Conservation (phyloP, 2,888 invertebrate genomes). For the Microchrysa polita region DNA sequence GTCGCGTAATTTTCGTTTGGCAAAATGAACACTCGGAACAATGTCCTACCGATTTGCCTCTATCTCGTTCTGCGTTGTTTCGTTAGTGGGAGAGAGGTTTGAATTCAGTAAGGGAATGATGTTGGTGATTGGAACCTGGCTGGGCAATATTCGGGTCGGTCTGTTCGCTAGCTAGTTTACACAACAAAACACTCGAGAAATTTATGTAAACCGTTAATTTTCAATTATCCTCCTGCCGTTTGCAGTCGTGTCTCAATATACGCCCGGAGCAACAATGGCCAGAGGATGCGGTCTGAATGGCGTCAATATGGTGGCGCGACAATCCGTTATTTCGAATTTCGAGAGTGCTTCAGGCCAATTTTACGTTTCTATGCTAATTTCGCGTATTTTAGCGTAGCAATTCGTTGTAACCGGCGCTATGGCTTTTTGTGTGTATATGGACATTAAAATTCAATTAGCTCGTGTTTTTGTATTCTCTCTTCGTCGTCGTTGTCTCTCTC, state of each 20-base stretch:
- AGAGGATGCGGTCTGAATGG: slow-evolving; percentile 4
- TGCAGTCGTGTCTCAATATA: slow-evolving; percentile 11
- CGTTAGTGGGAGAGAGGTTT: too few species aligned
- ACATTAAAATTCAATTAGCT: slow-evolving; percentile 8
- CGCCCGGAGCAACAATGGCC: too few species aligned
- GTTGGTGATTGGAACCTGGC: too few species aligned
- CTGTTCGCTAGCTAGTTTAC: background rate
- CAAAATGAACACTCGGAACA: slow-evolving; percentile 36
- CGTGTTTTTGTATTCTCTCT: too few species aligned
- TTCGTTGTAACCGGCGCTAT: background rate
- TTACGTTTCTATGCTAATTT: slow-evolving; percentile 27
- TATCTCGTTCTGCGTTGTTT: slow-evolving; percentile 17
- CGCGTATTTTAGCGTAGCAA: background rate
- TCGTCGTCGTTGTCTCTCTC: too few species aligned
- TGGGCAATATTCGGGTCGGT: background rate
- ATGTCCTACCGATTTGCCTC: slow-evolving; percentile 34
- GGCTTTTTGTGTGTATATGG: background rate
- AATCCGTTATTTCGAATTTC: slow-evolving; percentile 12
- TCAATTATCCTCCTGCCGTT: slow-evolving; percentile 19
- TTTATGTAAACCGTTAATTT: slow-evolving; percentile 32
- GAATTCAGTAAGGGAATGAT: too few species aligned
- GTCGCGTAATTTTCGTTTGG: background rate
- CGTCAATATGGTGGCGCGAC: background rate
- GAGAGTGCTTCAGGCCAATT: slow-evolving; percentile 1
- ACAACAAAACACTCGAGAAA: slow-evolving; percentile 9